Base-by-base conservation (phyloP, 1,140 invertebrate genomes). In the Panagrolaimus sp. region DNA sequence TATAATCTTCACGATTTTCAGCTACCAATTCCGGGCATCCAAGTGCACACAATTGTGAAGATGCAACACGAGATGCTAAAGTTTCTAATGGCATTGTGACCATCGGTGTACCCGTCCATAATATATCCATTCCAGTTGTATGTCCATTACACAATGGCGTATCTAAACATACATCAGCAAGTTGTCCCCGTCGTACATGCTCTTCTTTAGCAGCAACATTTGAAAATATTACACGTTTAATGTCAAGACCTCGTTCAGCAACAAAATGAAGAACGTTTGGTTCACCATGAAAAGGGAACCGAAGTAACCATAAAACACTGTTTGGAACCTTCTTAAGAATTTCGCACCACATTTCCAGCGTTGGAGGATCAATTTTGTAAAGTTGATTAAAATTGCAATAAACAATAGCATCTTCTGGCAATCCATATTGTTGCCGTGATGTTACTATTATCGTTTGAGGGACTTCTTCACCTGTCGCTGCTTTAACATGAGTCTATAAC, bases 361-460 rank as follows among this genome's bases (percentile, higher is more conserved):
- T 96, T 63, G 88, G 84, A 0, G 96, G 96, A 84, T 98, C 94
- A 72, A 95, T 96, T 87, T 99, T 99, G 84, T 99, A 98, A 44
- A 98, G 87, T 82, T 98, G 96, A 87, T 99, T 99, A 85, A 99
- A 99, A 86, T 99, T 98, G 83, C 96, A 98, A 84, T 92, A 99
- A n/a, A 99, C 91, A 73, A 98, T 88, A 9, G 91, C 93, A 81
- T 97, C 91, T 77, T 97, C 92, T 0, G 96, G 95, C 65, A 98
- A 86, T 31, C 91, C 90, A 82, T 99, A 99, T 83, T 98, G 95
- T 80, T 90, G 89, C 72, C 96, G 87, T 11, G 92, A 92, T 9
- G 95, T 98, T 66, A 98, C 89, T 44, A 98, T 89, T 76, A 97
- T 92, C 82, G 88, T 91, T 77, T 93, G 90, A 23, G 93, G 93